Percentiles rank a stretch among this genome's conserved stretches.
phyloP scores from a whole-genome alignment of 1,140 invertebrate species.

The Rhopalosiphum padi region DNA sequence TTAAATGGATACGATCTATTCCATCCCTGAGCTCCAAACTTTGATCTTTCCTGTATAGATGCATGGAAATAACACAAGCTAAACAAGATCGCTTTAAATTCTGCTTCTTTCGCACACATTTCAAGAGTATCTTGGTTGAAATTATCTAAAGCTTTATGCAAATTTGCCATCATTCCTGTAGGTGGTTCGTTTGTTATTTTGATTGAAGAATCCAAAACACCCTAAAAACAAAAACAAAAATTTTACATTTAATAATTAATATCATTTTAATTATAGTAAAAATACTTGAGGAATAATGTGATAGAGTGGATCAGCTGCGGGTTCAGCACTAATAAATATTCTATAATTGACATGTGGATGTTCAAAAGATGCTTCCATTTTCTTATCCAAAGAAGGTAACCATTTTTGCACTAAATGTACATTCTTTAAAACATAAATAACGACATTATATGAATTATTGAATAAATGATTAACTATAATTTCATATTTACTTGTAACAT shows the following conservation, averaged over 20 bases:
- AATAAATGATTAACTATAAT: neutral
- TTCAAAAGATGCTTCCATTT: constrained; percentile 80
- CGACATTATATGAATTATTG: neutral
- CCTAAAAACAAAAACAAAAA: constrained; percentile 65
- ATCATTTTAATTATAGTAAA: neutral
- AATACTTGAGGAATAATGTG: constrained; percentile 74
- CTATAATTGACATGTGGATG: constrained; percentile 76
- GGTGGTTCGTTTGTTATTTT: constrained; percentile 97
- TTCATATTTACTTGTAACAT: constrained; percentile 71
- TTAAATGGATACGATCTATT: constrained; percentile 77
- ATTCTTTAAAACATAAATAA: constrained; percentile 70
- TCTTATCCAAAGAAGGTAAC: constrained; percentile 88
- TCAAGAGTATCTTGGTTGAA: constrained; percentile 93
- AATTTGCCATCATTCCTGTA: constrained; percentile 91
- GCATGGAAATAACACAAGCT: constrained; percentile 95
- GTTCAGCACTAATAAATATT: constrained; percentile 77
- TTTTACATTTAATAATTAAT: neutral
- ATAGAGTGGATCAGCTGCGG: constrained; percentile 68
- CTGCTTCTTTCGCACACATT: constrained; percentile 90
- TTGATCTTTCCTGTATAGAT: constrained; percentile 88
- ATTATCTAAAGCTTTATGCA: constrained; percentile 92
- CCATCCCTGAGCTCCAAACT: constrained; percentile 96
- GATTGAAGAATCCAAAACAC: constrained; percentile 91
- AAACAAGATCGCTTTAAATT: constrained; percentile 93
- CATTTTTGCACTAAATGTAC: constrained; percentile 91